Evolutionary conservation across 2,888 invertebrate genomes (phyloP).

Genomic region (Caenorhabditis panamensis): DNA sequence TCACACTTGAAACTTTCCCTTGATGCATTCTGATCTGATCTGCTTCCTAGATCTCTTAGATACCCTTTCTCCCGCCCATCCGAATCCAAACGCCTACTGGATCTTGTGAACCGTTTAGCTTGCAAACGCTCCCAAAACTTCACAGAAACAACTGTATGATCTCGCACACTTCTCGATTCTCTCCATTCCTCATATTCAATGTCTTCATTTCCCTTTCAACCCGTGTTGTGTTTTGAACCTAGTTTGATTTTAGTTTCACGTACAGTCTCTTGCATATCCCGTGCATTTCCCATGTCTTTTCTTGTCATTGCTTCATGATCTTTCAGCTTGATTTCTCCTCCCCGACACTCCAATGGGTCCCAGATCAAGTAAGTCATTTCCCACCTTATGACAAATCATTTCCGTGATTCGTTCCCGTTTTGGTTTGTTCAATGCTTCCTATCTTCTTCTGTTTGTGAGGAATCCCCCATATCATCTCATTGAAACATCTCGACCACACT

Average conservation of each 20-base stretch:
- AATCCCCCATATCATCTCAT: neutral
- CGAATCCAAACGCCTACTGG: too few species aligned
- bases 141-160: too few species aligned
- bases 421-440: constrained; percentile 45
- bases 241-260: neutral
- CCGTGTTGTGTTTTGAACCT: neutral
- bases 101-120: too few species aligned
- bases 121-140: too few species aligned
- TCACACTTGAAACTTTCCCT: too few species aligned
- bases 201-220: constrained; percentile 5
- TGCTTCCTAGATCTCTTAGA: too few species aligned
- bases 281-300: constrained; percentile 8
- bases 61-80: too few species aligned
- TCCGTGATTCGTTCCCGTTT: too few species aligned
- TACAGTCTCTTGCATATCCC: neutral
- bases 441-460: constrained; percentile 8
- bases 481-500: constrained; percentile 42
- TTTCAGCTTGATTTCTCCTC: constrained; percentile 6
- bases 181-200: neutral
- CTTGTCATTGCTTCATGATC: neutral
- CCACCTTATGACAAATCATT: too few species aligned
- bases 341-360: constrained; percentile 48
- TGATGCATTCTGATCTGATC: too few species aligned
- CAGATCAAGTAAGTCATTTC: constrained; percentile 49
- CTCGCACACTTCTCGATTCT: neutral